These are phyloP conservation scores for Leuciscus waleckii DNA, from an alignment of 2,797 vertebrate genomes.

Conservation along the genomic window DNA sequence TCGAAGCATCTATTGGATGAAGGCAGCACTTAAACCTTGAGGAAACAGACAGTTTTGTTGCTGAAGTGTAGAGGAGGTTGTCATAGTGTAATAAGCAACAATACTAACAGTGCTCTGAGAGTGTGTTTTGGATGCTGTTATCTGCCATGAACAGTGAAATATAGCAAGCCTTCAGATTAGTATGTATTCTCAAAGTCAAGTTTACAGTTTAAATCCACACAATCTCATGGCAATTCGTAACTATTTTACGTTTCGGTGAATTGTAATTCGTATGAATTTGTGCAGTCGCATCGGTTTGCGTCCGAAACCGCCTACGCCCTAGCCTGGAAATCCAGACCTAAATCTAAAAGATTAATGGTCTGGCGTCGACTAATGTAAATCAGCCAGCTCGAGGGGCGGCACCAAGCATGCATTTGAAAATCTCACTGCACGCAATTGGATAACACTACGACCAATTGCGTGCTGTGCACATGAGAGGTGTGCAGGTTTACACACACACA, in stretches of 20 bases:
- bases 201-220: neutral
- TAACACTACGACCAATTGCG: no score
- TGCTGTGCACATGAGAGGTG: no score
- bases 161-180: neutral
- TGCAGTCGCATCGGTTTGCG: neutral
- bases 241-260: neutral
- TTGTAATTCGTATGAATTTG: neutral
- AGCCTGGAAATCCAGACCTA: no score
- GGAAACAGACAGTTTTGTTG: conserved; percentile 37
- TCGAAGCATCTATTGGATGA: conserved; percentile 36
- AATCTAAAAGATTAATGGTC: no score
- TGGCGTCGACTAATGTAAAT: no score
- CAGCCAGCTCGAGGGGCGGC: no score
- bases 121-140: conserved; percentile 7
- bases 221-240: neutral
- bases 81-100: conserved; percentile 6
- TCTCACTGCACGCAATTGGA: no score
- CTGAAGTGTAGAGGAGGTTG: conserved; percentile 13
- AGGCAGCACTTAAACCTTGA: conserved; percentile 42
- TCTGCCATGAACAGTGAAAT: neutral
- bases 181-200: neutral
- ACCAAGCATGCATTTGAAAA: no score
- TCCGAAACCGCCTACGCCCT: no score
- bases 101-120: conserved; percentile 25
- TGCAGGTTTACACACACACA: no score